Conservation (phyloP, 2,797 vertebrate genomes). For the Enteromius paludinosus region DNA sequence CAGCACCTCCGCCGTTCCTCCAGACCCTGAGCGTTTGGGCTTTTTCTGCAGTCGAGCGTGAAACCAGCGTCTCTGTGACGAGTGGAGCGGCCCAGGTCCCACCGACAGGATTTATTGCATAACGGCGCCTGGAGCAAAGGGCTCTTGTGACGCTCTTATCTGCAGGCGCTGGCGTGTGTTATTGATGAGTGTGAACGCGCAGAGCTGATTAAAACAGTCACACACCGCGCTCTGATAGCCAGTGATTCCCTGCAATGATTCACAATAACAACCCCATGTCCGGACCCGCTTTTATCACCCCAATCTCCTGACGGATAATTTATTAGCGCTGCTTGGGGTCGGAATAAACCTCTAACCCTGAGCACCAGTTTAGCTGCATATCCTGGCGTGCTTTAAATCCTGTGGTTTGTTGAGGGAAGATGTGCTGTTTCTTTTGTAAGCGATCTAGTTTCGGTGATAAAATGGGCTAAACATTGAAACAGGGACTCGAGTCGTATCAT, state of each 20-base stretch:
- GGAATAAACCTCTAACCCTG: background rate
- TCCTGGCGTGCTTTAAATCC: background rate
- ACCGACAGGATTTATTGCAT: constrained; percentile 12
- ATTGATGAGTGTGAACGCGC: constrained; percentile 13
- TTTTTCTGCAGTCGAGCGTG: background rate
- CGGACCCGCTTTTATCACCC: background rate
- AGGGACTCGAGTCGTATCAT: background rate
- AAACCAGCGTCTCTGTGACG: background rate
- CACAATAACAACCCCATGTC: constrained; percentile 6
- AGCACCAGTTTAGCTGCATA: background rate
- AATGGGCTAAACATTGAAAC: background rate
- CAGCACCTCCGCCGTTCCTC: background rate
- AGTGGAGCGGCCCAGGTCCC: background rate
- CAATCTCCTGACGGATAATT: background rate
- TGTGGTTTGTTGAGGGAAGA: background rate
- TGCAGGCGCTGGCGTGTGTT: background rate
- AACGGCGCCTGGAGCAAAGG: constrained; percentile 17
- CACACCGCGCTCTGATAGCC: background rate
- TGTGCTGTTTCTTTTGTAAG: background rate
- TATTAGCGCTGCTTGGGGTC: background rate
- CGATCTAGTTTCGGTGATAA: background rate
- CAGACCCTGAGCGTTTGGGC: background rate
- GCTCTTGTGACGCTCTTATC: constrained; percentile 18
- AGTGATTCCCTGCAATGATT: background rate
- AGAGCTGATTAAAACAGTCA: constrained; percentile 26